A percentile compares a stretch with the other conserved stretches of the same genome.
Evolutionary conservation across 1,140 invertebrate species (phyloP).

Genomic region (Listronotus bonariensis): DNA sequence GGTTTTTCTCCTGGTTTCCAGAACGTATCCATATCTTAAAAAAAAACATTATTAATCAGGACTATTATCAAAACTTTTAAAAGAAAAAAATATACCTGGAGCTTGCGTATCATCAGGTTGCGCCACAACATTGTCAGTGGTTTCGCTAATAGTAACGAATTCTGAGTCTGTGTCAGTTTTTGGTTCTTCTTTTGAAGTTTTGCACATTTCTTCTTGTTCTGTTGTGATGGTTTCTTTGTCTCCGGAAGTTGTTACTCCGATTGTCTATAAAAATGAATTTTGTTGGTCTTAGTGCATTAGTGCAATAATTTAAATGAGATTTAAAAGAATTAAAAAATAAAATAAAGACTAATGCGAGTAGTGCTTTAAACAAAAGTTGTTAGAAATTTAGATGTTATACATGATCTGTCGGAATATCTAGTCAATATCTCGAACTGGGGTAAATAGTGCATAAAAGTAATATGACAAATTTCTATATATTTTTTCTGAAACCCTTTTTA

Average conservation of each 20-base stretch:
- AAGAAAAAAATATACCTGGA: conserved; percentile 9
- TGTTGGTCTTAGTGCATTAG: no score
- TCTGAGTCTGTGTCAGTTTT: conserved; percentile 30
- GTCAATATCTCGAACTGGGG: no score
- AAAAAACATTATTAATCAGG: not conserved
- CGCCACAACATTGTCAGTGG: conserved; percentile 16
- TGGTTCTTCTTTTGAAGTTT: conserved; percentile 10
- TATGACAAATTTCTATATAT: no score
- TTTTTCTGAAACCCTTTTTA: no score
- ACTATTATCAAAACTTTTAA: not conserved
- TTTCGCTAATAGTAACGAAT: conserved; percentile 29
- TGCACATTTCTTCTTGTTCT: conserved; percentile 14
- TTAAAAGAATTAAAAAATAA: no score
- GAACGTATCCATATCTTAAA: not conserved
- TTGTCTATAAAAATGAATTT: conserved; percentile 12
- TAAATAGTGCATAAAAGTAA: no score
- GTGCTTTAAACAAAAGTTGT: no score
- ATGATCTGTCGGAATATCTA: no score
- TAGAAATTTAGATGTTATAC: no score
- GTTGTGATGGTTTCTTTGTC: conserved; percentile 37
- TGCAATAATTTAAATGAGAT: no score
- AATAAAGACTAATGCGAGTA: no score
- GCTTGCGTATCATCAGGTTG: conserved; percentile 5
- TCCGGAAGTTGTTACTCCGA: conserved; percentile 36
- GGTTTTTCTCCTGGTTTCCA: no score